These are phyloP conservation scores for Calameuta pallipes DNA, from an alignment of 2,888 invertebrate genomes.

Conservation along the genomic window DNA sequence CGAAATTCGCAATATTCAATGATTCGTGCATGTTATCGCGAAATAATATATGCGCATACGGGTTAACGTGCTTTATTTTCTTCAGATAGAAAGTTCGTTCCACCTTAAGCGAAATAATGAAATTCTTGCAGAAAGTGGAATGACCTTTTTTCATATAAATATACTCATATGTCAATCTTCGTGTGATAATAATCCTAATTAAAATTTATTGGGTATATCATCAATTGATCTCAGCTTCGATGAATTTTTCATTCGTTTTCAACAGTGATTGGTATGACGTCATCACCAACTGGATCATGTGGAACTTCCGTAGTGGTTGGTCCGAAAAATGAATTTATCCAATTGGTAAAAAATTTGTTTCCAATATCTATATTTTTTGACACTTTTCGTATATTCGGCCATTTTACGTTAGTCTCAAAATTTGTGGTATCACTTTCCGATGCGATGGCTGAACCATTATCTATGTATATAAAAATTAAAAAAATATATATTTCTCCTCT, in stretches of 20 bases:
- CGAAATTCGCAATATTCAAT: neutral
- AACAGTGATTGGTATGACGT: conserved; percentile 2
- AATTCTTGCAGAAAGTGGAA: neutral
- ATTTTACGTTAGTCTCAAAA: neutral
- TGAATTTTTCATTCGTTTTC: neutral
- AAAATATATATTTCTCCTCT: neutral
- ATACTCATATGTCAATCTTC: too few species aligned
- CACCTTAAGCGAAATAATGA: neutral
- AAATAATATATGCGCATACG: neutral
- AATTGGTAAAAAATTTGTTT: conserved; percentile 2
- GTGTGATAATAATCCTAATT: too few species aligned
- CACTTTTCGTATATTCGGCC: neutral
- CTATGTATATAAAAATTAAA: neutral
- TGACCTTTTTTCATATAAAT: neutral
- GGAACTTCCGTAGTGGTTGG: conserved; percentile 23
- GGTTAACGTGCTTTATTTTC: neutral
- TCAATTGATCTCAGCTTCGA: neutral
- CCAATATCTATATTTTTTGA: neutral
- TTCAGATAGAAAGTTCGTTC: neutral
- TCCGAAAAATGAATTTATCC: conserved; percentile 10
- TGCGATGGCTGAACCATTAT: neutral
- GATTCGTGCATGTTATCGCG: neutral
- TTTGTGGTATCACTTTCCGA: neutral
- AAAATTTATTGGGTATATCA: too few species aligned
- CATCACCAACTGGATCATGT: conserved; percentile 23